These are phyloP conservation scores for Prorops nasuta DNA, from an alignment of 1,140 invertebrate species.

Conservation along the genomic window DNA sequence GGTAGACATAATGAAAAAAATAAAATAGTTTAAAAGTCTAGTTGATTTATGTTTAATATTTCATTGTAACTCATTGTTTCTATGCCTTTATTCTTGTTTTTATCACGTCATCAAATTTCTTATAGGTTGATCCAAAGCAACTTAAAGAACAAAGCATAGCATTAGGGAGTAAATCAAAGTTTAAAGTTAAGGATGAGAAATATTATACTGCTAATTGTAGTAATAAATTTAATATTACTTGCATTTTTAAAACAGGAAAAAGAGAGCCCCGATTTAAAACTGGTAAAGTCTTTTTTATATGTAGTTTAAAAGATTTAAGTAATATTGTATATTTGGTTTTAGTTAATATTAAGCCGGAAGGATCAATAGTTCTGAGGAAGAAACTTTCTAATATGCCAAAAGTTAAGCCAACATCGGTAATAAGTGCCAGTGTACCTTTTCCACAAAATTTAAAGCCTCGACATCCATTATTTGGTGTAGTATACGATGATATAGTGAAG, in stretches of 20 bases:
- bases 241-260: constrained; percentile 29
- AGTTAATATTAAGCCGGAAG: constrained; percentile 38
- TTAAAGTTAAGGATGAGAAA: constrained; percentile 32
- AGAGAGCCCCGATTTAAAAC: constrained; percentile 24
- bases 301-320: not conserved
- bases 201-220: constrained; percentile 27
- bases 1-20: not conserved
- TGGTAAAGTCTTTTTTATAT: constrained; percentile 19
- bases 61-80: not conserved
- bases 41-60: not conserved
- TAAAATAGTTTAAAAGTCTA: not conserved
- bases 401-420: constrained; percentile 11
- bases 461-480: constrained; percentile 37
- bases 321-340: constrained; percentile 11
- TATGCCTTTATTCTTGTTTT: constrained; percentile 3
- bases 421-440: constrained; percentile 25
- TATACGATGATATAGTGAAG: constrained; percentile 9
- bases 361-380: constrained; percentile 29
- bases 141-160: constrained; percentile 28
- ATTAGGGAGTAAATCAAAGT: constrained; percentile 36
- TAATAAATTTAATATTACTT: constrained; percentile 25
- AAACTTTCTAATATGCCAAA: constrained; percentile 29
- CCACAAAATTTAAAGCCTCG: constrained; percentile 36
- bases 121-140: constrained; percentile 31
- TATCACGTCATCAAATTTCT: too few relatives aligned